Percentiles rank a stretch among this genome's conserved stretches.
Evolutionary conservation across 2,888 invertebrate species (phyloP).

Genomic region (Selenia dentaria): DNA sequence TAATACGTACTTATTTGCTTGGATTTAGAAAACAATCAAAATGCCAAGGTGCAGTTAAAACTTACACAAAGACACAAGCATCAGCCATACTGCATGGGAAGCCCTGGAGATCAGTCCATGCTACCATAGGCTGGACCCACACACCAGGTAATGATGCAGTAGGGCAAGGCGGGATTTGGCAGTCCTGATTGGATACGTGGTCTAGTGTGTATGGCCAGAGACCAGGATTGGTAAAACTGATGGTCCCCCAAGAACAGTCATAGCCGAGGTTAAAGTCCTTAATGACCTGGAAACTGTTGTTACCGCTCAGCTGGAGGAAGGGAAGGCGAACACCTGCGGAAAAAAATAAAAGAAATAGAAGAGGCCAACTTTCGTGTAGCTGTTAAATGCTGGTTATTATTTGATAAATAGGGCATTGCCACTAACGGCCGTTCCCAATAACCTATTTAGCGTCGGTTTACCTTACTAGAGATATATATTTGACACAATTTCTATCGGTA

Average conservation of each 20-base stretch:
- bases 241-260: conserved; percentile 86
- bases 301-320: conserved; percentile 83
- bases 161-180: conserved; percentile 84
- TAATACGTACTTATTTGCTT: too few relatives aligned
- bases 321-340: conserved; percentile 82
- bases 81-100: conserved; percentile 84
- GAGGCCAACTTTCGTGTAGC: too few relatives aligned
- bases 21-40: too few relatives aligned
- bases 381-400: too few relatives aligned
- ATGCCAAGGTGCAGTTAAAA: too few relatives aligned
- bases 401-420: too few relatives aligned
- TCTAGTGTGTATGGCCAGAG: conserved; percentile 89
- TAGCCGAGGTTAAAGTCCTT: conserved; percentile 76
- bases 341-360: conserved; percentile 18
- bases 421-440: too few relatives aligned
- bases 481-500: too few relatives aligned
- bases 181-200: conserved; percentile 82
- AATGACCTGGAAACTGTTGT: conserved; percentile 84
- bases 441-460: too few relatives aligned
- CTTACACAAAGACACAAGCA: conserved; percentile 77
- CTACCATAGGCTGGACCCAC: conserved; percentile 88
- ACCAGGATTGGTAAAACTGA: conserved; percentile 59
- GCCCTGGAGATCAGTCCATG: conserved; percentile 73
- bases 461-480: too few relatives aligned
- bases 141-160: conserved; percentile 81